Conservation (phyloP, 2,888 invertebrate genomes). For the Herminia tarsipennalis region DNA sequence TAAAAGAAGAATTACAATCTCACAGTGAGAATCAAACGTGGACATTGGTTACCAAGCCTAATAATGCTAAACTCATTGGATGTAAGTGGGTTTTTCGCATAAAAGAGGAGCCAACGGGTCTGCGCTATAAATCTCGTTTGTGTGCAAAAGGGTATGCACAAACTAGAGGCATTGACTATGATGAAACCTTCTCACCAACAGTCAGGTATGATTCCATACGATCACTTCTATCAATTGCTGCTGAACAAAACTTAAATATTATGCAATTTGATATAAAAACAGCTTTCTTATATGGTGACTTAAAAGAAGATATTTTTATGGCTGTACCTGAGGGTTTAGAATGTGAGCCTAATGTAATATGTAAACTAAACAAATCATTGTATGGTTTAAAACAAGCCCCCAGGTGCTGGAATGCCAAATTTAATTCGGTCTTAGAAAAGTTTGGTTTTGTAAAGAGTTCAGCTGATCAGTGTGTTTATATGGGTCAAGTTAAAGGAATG, state of each 20-base stretch:
- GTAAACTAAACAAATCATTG: conserved; percentile 14
- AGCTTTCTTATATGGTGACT: not conserved
- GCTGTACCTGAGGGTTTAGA: conserved; percentile 8
- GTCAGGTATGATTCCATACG: not conserved
- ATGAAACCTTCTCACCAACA: not conserved
- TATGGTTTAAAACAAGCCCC: conserved; percentile 13
- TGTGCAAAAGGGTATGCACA: no score
- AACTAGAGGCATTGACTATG: not conserved
- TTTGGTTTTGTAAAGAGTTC: not conserved
- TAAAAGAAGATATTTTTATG: conserved; percentile 3
- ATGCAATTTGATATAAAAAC: not conserved
- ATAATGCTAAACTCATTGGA: not conserved
- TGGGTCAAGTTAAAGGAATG: not conserved
- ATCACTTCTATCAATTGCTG: not conserved
- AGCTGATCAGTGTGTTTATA: conserved; percentile 2
- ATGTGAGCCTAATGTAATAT: conserved; percentile 2
- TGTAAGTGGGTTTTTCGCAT: not conserved
- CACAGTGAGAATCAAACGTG: no score
- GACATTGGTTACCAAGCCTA: no score
- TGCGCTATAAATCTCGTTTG: no score
- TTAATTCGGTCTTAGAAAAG: not conserved
- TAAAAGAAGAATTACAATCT: not conserved
- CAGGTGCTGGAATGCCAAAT: conserved; percentile 1
- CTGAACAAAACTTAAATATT: not conserved
- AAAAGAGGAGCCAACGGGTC: not conserved